Percentiles rank a stretch among this genome's conserved stretches.
Conservation (phyloP, 1,140 invertebrate species). For the Eupeodes corollae region DNA sequence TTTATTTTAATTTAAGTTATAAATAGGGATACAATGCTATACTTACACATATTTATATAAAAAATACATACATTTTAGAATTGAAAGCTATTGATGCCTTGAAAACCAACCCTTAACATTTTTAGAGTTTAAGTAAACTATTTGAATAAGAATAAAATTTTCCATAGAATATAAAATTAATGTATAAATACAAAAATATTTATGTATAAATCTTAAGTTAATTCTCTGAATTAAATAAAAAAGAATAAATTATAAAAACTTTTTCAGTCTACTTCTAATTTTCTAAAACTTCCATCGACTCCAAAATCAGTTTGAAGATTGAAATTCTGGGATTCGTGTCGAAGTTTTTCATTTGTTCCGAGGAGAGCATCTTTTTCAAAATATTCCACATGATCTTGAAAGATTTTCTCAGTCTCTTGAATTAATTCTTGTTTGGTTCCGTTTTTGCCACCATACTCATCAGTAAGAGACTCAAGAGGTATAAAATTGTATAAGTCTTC, state of each 20-base stretch:
- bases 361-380: conserved; percentile 43
- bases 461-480: conserved; percentile 41
- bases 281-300: conserved; percentile 41
- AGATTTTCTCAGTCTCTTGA: conserved; percentile 42
- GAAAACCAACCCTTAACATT: background rate
- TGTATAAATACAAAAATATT: background rate
- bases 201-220: no score
- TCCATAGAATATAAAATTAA: background rate
- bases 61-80: no score
- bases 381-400: conserved; percentile 37
- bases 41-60: no score
- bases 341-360: conserved; percentile 43
- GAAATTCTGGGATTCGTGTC: conserved; percentile 35
- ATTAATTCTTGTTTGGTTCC: conserved; percentile 37
- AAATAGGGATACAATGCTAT: no score
- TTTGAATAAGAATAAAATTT: background rate
- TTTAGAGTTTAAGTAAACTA: no score
- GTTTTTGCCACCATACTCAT: conserved; percentile 45
- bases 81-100: no score
- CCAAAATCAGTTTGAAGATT: conserved; percentile 39
- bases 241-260: no score
- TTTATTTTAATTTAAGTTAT: no score
- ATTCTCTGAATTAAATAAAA: no score
- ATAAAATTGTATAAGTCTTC: conserved; percentile 39
- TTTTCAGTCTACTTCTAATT: conserved; percentile 24